Conservation (phyloP, 2,797 vertebrate species). For the Staurois parvus region DNA sequence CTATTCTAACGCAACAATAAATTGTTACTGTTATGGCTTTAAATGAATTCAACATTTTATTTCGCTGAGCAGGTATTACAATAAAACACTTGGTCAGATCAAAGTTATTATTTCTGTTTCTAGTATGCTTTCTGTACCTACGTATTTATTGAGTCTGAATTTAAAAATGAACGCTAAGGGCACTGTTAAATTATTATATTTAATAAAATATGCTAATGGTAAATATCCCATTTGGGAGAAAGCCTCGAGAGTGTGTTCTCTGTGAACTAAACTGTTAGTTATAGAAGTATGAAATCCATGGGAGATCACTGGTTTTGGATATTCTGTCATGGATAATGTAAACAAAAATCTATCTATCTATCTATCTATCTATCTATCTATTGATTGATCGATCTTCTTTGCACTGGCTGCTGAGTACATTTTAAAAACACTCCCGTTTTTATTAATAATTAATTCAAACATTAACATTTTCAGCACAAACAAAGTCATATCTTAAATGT, state of each 20-base stretch:
- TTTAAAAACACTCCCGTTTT: too few species aligned
- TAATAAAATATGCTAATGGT: slow-evolving; percentile 47
- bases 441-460: too few species aligned
- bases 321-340: too few species aligned
- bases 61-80: slow-evolving; percentile 26
- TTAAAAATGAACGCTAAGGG: slow-evolving; percentile 36
- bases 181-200: slow-evolving; percentile 53
- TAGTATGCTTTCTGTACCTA: slow-evolving; percentile 54
- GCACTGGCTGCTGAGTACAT: too few species aligned
- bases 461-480: too few species aligned
- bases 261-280: too few species aligned
- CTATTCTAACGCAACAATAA: slow-evolving; percentile 34
- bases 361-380: not conserved
- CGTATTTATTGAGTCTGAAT: slow-evolving; percentile 51
- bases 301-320: too few species aligned
- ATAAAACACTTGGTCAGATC: slow-evolving; percentile 41
- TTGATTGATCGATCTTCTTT: not conserved
- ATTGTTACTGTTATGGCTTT: slow-evolving; percentile 24
- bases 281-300: too few species aligned
- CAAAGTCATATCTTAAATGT: too few species aligned
- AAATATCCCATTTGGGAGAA: slow-evolving; percentile 27
- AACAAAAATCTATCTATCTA: not conserved
- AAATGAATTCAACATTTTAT: not conserved
- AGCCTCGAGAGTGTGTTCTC: not conserved
- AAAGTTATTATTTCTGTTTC: slow-evolving; percentile 27